These are phyloP conservation scores for Poeciliopsis gracilis DNA, from an alignment of 2,797 vertebrate genomes.

Conservation along the genomic window DNA sequence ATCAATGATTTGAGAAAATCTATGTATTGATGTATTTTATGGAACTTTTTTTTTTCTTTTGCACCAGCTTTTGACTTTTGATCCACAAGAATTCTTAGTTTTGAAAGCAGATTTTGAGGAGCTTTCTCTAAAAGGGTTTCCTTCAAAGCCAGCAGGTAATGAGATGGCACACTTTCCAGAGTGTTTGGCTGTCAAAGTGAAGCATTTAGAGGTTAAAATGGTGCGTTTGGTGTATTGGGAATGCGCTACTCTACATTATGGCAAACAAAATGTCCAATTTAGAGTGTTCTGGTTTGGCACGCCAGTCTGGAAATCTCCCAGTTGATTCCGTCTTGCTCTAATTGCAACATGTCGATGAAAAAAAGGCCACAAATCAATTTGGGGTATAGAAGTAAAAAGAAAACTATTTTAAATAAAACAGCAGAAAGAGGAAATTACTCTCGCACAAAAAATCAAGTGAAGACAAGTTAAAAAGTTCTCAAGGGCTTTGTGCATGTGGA, in stretches of 20 bases:
- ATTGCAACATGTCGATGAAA: background rate
- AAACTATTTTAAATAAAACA: background rate
- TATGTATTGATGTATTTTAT: background rate
- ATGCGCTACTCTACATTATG: background rate
- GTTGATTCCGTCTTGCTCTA: background rate
- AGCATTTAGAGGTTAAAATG: background rate
- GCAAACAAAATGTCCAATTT: background rate
- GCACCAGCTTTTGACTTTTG: background rate
- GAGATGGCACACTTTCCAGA: background rate
- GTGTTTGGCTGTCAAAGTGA: background rate
- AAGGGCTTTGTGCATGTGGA: background rate
- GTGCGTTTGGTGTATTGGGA: background rate
- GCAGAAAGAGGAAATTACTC: background rate
- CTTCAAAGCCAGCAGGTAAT: background rate
- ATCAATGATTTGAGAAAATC: background rate
- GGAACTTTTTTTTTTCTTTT: background rate
- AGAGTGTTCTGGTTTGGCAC: background rate
- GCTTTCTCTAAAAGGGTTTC: background rate
- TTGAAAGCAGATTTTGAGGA: background rate
- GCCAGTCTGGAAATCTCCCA: too few relatives aligned
- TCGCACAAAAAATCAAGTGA: fast-evolving
- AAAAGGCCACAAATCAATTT: background rate
- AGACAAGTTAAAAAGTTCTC: background rate
- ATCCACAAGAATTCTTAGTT: background rate
- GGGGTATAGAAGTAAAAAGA: background rate